These are phyloP conservation scores for Heliconius ethilla DNA, from an alignment of 2,888 invertebrate species.

Conservation along the genomic window DNA sequence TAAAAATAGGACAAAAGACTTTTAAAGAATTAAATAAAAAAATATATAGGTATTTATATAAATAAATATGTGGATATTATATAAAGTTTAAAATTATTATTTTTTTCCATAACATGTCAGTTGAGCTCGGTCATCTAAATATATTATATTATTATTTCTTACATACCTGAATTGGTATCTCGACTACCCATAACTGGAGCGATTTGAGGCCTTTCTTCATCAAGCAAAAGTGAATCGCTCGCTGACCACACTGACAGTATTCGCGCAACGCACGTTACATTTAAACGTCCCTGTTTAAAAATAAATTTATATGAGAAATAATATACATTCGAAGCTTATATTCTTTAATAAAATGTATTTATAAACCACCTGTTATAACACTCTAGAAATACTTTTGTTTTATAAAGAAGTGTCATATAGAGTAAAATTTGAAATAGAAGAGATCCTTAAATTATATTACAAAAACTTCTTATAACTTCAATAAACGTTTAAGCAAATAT, in stretches of 20 bases:
- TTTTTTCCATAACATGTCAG: no score
- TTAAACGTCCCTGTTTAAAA: conserved; percentile 76
- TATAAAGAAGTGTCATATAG: no score
- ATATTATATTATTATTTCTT: no score
- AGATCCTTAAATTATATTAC: not conserved
- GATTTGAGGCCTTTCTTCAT: conserved; percentile 85
- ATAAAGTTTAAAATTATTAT: no score
- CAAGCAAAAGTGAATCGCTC: conserved; percentile 78
- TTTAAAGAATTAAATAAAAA: not conserved
- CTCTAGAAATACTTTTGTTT: not conserved
- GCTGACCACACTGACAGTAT: conserved; percentile 83
- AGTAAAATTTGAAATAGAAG: not conserved
- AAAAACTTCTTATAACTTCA: not conserved
- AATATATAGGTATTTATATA: no score
- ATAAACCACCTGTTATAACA: not conserved
- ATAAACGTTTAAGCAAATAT: conserved; percentile 2
- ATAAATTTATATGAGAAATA: not conserved
- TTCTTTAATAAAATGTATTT: not conserved
- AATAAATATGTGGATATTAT: no score
- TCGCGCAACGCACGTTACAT: conserved; percentile 83
- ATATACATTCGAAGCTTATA: not conserved
- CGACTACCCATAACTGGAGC: conserved; percentile 85
- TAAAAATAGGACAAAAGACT: not conserved
- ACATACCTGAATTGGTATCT: conserved; percentile 79
- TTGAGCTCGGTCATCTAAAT: no score